These are phyloP conservation scores for Unio pictorum DNA, from an alignment of 2,888 invertebrate genomes.

Conservation along the genomic window DNA sequence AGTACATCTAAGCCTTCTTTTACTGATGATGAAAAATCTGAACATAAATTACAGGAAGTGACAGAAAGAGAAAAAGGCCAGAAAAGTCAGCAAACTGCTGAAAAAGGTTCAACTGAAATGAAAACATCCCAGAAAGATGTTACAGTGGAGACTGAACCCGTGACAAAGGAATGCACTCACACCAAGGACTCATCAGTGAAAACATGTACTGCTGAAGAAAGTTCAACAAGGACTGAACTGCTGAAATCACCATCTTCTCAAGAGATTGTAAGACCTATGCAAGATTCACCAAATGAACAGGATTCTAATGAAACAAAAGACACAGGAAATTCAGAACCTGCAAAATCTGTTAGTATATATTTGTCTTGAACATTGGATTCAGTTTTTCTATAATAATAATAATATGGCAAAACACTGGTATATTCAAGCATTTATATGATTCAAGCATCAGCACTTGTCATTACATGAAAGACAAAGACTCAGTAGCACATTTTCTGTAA, in stretches of 20 bases:
- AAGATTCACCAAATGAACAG: slow-evolving; percentile 31
- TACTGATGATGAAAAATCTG: slow-evolving; percentile 1
- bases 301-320: slow-evolving; percentile 2
- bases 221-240: slow-evolving; percentile 9
- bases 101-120: slow-evolving; percentile 9
- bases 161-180: not conserved
- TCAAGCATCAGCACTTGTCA: too few species aligned
- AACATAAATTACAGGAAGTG: not conserved
- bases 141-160: too few species aligned
- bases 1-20: not conserved
- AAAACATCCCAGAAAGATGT: slow-evolving; percentile 6
- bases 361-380: too few species aligned
- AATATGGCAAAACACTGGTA: too few species aligned
- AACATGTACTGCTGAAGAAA: not conserved
- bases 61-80: not conserved
- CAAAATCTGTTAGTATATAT: too few species aligned
- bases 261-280: slow-evolving; percentile 24
- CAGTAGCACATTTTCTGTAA: too few species aligned
- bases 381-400: too few species aligned
- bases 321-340: too few species aligned
- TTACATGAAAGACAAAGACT: too few species aligned
- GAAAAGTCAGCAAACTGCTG: slow-evolving; percentile 4
- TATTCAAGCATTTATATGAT: too few species aligned
- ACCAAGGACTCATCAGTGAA: not conserved
- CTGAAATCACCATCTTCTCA: slow-evolving; percentile 34